These are phyloP conservation scores for Brachionus plicatilis DNA, from an alignment of 1,140 invertebrate genomes.

Conservation along the genomic window DNA sequence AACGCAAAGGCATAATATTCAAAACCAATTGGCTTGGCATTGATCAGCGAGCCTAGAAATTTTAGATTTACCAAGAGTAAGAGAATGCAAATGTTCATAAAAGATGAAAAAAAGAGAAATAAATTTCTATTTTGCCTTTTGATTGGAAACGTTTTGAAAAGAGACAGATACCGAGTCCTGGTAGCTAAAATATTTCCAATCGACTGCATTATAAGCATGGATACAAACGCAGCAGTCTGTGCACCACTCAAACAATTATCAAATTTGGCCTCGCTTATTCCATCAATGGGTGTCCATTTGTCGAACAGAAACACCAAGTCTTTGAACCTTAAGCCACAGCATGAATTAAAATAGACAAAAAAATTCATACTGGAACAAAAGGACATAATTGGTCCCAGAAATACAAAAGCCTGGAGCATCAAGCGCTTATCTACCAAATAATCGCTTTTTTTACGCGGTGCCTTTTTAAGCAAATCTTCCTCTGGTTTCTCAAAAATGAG, in stretches of 20 bases:
- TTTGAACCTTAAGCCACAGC: background rate
- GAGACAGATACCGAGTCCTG: background rate
- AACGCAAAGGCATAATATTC: background rate
- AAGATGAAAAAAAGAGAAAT: background rate
- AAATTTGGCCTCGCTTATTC: background rate
- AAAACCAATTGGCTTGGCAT: background rate
- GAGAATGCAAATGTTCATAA: background rate
- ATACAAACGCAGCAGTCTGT: background rate
- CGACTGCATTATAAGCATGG: background rate
- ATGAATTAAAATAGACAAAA: conserved; percentile 4
- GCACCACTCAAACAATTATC: background rate
- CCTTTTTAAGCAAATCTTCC: background rate
- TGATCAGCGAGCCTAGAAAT: background rate
- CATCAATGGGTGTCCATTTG: background rate
- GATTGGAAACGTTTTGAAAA: conserved; percentile 4
- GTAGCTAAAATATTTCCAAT: conserved; percentile 11
- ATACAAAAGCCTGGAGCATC: conserved; percentile 13
- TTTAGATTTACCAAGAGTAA: background rate
- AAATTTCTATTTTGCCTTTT: conserved; percentile 7
- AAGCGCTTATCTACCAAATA: background rate
- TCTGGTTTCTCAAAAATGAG: conserved; percentile 18
- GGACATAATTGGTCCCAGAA: background rate
- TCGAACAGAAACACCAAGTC: background rate
- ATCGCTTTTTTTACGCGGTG: background rate
- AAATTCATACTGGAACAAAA: background rate